A percentile compares a stretch with the other conserved stretches of the same genome.
Evolutionary conservation across 2,797 vertebrate species (phyloP).

Genomic region (Podarcis siculus): DNA sequence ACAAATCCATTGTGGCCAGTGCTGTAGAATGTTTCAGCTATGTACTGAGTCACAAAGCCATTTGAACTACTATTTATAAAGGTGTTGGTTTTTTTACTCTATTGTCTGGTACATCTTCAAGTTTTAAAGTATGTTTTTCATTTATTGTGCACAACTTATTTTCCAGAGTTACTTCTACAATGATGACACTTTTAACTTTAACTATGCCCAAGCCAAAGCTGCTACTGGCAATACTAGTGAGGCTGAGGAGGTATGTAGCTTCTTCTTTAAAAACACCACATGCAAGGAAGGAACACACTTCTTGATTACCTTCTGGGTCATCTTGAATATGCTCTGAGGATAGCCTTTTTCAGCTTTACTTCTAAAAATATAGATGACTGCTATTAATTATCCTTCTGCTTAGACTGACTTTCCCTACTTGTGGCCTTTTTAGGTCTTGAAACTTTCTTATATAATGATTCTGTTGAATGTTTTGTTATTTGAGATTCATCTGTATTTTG

Average conservation of each 20-base stretch:
- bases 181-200: constrained; percentile 96
- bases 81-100: constrained; percentile 19
- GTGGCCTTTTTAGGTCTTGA: neutral
- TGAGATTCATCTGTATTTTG: constrained; percentile 42
- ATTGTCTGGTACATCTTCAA: constrained; percentile 41
- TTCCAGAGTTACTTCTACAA: constrained; percentile 96
- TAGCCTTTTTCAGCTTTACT: neutral
- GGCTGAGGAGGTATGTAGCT: constrained; percentile 89
- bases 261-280: constrained; percentile 34
- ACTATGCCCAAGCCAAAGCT: constrained; percentile 98
- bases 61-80: constrained; percentile 59
- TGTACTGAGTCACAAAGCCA: constrained; percentile 45
- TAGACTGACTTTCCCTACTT: no score
- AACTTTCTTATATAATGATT: neutral
- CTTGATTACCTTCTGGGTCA: neutral
- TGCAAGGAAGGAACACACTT: constrained; percentile 22
- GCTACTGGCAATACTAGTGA: constrained; percentile 91
- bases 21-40: constrained; percentile 53
- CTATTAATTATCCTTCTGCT: no score
- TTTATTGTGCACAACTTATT: constrained; percentile 50
- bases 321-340: neutral
- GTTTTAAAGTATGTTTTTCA: neutral
- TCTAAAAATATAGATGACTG: neutral
- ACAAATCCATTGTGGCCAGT: constrained; percentile 51
- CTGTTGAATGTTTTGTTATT: neutral